A percentile compares a stretch with the other conserved stretches of the same genome.
Conservation (phyloP, 2,113 vertebrate species). For the Bufo bufo region DNA sequence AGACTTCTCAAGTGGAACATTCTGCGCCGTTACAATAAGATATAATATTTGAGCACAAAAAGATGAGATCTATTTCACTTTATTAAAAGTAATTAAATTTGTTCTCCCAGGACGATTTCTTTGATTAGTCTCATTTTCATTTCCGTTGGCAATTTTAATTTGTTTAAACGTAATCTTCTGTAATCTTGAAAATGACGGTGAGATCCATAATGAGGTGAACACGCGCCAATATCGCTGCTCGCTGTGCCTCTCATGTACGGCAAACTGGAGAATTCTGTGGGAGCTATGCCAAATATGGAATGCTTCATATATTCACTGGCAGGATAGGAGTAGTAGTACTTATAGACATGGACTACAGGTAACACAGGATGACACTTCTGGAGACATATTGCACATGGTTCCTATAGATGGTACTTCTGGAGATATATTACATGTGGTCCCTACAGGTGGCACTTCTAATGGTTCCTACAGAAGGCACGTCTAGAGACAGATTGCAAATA, state of each 20-base stretch:
- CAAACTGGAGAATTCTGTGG: background rate
- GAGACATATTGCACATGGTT: background rate
- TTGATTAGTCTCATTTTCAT: conserved; percentile 30
- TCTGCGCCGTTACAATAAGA: conserved; percentile 40
- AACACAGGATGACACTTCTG: too few species aligned
- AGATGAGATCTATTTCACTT: conserved; percentile 48
- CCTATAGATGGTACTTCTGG: background rate
- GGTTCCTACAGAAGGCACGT: too few species aligned
- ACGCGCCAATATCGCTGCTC: background rate
- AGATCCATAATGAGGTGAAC: conserved; percentile 28
- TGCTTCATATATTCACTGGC: background rate
- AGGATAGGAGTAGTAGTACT: too few species aligned
- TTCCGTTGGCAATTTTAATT: conserved; percentile 34
- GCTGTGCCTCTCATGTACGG: background rate
- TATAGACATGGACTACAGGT: background rate
- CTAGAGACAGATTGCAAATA: too few species aligned
- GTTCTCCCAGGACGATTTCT: conserved; percentile 23
- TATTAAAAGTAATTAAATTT: conserved; percentile 56
- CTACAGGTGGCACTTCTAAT: too few species aligned
- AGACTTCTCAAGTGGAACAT: conserved; percentile 34
- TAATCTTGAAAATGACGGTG: conserved; percentile 14
- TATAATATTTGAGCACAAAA: conserved; percentile 37
- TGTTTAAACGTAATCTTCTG: conserved; percentile 29
- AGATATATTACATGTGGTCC: too few species aligned
- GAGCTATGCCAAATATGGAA: background rate